These are phyloP conservation scores for Pseudomyrmex gracilis DNA, from an alignment of 1,140 invertebrate genomes.

Conservation along the genomic window DNA sequence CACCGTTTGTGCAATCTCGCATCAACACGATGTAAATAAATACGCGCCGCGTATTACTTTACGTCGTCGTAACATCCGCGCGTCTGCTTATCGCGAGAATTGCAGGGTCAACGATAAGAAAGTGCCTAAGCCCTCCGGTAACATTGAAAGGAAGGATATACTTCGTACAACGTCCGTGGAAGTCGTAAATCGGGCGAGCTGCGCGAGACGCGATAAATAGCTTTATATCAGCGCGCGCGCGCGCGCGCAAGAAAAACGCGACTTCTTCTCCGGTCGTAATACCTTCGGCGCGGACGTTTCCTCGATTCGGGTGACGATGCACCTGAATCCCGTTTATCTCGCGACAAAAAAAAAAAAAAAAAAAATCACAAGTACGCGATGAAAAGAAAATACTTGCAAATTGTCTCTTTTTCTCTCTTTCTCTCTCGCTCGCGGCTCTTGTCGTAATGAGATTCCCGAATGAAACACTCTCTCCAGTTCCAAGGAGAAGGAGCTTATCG, in stretches of 20 bases:
- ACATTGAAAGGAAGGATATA: neutral
- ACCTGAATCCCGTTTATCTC: constrained; percentile 1
- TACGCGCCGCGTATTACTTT: neutral
- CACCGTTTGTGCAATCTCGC: neutral
- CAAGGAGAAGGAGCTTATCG: neutral
- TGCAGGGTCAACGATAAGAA: constrained; percentile 3
- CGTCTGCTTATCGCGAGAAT: neutral
- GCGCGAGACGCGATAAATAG: constrained; percentile 27
- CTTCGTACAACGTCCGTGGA: neutral
- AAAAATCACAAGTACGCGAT: neutral
- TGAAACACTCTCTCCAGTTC: neutral
- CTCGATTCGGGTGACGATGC: neutral
- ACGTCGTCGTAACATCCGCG: too few species aligned
- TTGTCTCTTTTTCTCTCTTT: too few species aligned
- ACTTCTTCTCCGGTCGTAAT: neutral
- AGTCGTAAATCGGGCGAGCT: constrained; percentile 21
- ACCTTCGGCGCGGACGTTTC: neutral
- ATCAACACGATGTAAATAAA: neutral
- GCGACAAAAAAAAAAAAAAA: too few species aligned
- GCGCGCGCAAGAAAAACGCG: neutral
- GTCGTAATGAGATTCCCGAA: neutral
- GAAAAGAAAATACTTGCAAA: too few species aligned
- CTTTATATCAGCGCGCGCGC: neutral
- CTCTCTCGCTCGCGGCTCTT: neutral
- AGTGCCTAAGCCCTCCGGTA: neutral